These are phyloP conservation scores for Philaethria dido DNA, from an alignment of 2,888 invertebrate species.

Conservation along the genomic window DNA sequence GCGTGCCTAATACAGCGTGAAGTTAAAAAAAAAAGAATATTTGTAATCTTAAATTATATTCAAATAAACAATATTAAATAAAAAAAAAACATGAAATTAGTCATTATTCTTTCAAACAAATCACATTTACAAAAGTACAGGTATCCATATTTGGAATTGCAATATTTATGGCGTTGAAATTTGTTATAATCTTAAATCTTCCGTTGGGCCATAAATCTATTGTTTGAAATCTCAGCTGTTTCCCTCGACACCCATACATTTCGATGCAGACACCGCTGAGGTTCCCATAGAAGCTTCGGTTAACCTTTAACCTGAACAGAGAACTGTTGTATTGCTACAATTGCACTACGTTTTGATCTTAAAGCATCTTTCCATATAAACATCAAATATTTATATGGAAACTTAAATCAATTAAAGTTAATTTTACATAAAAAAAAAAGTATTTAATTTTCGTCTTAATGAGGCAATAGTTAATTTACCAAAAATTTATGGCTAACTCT, in stretches of 20 bases:
- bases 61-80: too few species aligned
- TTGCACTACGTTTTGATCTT: neutral
- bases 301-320: conserved; percentile 35
- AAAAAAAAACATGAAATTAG: too few species aligned
- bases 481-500: too few species aligned
- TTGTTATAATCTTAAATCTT: conserved; percentile 37
- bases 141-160: conserved; percentile 15
- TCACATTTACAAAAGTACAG: conserved; percentile 8
- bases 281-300: conserved; percentile 38
- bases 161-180: conserved; percentile 30
- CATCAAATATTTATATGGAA: too few species aligned
- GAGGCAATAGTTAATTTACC: too few species aligned
- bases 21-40: too few species aligned
- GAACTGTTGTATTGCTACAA: conserved; percentile 9
- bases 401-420: too few species aligned
- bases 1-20: too few species aligned
- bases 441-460: too few species aligned
- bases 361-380: too few species aligned
- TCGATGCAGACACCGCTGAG: conserved; percentile 67
- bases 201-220: conserved; percentile 67
- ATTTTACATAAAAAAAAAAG: too few species aligned
- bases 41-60: too few species aligned
- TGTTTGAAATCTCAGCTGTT: conserved; percentile 75
- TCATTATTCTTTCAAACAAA: neutral
- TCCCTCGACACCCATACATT: conserved; percentile 79